These are phyloP conservation scores for Boloria selene DNA, from an alignment of 2,888 invertebrate species.

Conservation along the genomic window DNA sequence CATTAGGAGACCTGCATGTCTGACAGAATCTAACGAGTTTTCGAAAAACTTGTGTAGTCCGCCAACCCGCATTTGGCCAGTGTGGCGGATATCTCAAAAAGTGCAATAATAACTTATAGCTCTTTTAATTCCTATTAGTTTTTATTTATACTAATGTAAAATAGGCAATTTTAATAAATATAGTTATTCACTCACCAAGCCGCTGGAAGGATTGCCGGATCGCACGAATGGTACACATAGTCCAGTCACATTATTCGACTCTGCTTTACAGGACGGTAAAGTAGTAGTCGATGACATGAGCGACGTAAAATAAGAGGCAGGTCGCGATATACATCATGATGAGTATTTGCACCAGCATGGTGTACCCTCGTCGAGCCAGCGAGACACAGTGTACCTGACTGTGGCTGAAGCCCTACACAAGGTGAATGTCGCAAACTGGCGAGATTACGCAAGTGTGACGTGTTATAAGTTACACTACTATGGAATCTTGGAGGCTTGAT, in stretches of 20 bases:
- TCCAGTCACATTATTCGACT: slow-evolving; percentile 38
- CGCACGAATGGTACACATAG: slow-evolving; percentile 40
- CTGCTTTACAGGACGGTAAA: slow-evolving; percentile 48
- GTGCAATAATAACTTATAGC: too few relatives aligned
- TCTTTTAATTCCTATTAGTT: too few relatives aligned
- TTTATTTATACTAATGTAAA: too few relatives aligned
- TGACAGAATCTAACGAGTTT: too few relatives aligned
- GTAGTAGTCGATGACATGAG: slow-evolving; percentile 76
- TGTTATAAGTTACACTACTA: slow-evolving; percentile 37
- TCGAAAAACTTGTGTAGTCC: too few relatives aligned
- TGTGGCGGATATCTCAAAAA: too few relatives aligned
- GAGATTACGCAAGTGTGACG: slow-evolving; percentile 44
- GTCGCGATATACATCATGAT: slow-evolving; percentile 79
- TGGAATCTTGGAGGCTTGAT: slow-evolving; percentile 32
- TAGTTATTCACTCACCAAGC: slow-evolving; percentile 17
- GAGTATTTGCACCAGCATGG: slow-evolving; percentile 77
- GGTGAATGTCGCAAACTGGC: slow-evolving; percentile 49
- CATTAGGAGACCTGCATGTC: too few relatives aligned
- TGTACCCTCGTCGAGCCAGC: slow-evolving; percentile 38
- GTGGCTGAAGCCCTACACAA: slow-evolving; percentile 46
- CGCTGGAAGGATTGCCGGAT: slow-evolving; percentile 47
- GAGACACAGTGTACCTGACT: slow-evolving; percentile 44
- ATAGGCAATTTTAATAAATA: too few relatives aligned
- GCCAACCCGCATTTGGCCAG: too few relatives aligned
- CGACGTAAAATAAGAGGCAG: slow-evolving; percentile 75